Evolutionary conservation across 2,888 invertebrate genomes (phyloP).

Genomic region (Drosophila neoperkinsi): DNA sequence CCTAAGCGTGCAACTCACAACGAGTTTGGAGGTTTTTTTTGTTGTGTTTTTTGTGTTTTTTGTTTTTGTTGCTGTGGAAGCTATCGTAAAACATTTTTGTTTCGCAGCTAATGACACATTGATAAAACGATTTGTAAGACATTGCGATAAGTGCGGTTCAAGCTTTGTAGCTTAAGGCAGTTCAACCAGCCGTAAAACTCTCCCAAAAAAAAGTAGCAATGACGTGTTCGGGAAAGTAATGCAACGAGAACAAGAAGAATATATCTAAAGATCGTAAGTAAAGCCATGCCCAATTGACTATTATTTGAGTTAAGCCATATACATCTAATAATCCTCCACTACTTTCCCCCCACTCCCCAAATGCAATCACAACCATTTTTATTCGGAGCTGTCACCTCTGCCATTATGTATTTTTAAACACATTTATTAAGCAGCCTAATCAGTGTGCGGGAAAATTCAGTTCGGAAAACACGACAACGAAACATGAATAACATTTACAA

Average conservation of each 20-base stretch:
- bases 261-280: constrained; percentile 8
- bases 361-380: constrained; percentile 15
- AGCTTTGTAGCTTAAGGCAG: constrained; percentile 75
- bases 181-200: constrained; percentile 32
- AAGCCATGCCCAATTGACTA: background rate
- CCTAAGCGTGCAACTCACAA: constrained; percentile 2
- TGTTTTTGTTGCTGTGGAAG: constrained; percentile 33
- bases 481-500: constrained; percentile 57
- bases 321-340: constrained; percentile 5
- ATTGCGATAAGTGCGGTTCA: constrained; percentile 77
- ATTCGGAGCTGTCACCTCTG: constrained; percentile 46
- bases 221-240: constrained; percentile 38
- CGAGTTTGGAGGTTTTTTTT: constrained; percentile 9
- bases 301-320: background rate
- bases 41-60: background rate
- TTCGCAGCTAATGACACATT: constrained; percentile 76
- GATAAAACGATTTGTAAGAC: constrained; percentile 82
- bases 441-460: constrained; percentile 34
- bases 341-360: background rate
- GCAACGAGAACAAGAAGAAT: background rate
- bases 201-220: constrained; percentile 12
- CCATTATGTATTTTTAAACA: constrained; percentile 63
- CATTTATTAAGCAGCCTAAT: constrained; percentile 57
- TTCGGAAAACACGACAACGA: constrained; percentile 55
- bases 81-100: constrained; percentile 73